A percentile compares a stretch with the other conserved stretches of the same genome.
phyloP scores from a whole-genome alignment of 2,797 vertebrate species.

The Rhadinocentrus ornatus region DNA sequence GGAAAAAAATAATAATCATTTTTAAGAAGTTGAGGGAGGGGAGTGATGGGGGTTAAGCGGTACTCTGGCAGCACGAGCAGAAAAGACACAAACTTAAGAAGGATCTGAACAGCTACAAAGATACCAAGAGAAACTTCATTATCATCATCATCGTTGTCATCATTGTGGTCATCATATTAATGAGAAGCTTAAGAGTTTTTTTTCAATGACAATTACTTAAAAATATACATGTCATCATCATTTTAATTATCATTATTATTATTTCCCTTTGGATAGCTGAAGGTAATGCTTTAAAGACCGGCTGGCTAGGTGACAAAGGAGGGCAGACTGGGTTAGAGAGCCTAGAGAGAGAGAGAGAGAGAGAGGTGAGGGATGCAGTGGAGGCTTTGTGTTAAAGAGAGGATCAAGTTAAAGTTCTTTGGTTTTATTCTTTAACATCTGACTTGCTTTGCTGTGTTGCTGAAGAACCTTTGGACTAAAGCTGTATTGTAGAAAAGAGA shows the following conservation, averaged over 20 bases:
- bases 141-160: conserved; percentile 68
- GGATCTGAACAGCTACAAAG: conserved; percentile 84
- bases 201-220: conserved; percentile 90
- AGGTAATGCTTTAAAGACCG: conserved; percentile 84
- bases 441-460: conserved; percentile 78
- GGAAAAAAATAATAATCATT: conserved; percentile 36
- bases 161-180: conserved; percentile 77
- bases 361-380: conserved; percentile 45
- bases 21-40: neutral
- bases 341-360: conserved; percentile 2
- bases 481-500: conserved; percentile 79
- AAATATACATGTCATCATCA: conserved; percentile 90
- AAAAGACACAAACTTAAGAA: conserved; percentile 79
- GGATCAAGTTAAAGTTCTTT: conserved; percentile 84
- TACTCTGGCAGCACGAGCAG: conserved; percentile 80
- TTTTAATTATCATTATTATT: conserved; percentile 80
- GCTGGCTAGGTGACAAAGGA: conserved; percentile 77
- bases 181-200: conserved; percentile 85
- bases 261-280: conserved; percentile 90
- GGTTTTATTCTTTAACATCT: conserved; percentile 84
- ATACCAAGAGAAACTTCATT: conserved; percentile 84
- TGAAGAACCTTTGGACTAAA: conserved; percentile 86
- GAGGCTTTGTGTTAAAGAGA: conserved; percentile 66
- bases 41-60: conserved; percentile 53
- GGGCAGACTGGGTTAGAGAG: conserved; percentile 29